Conservation (phyloP, 2,888 invertebrate species). For the Dicycla oo region DNA sequence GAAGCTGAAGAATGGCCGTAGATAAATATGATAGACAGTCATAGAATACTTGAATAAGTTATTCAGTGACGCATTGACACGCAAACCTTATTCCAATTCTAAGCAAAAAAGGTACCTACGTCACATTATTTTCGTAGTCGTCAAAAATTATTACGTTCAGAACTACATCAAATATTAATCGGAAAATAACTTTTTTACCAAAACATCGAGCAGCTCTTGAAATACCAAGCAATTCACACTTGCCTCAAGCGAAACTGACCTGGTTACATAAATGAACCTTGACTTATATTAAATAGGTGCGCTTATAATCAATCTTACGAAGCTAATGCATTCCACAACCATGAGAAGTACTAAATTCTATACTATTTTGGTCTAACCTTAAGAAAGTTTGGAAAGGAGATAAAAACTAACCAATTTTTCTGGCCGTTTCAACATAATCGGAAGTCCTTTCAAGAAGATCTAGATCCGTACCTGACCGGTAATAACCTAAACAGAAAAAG, state of each 20-base stretch:
- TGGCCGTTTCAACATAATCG: not conserved
- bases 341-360: slow-evolving; percentile 19
- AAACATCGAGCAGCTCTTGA: slow-evolving; percentile 43
- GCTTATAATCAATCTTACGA: slow-evolving; percentile 52
- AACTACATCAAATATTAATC: not conserved
- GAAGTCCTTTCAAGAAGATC: slow-evolving; percentile 8
- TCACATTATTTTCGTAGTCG: too few relatives aligned
- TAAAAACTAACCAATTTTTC: too few relatives aligned
- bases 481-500: slow-evolving; percentile 46
- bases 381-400: not conserved
- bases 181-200: slow-evolving; percentile 40
- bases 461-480: slow-evolving; percentile 52
- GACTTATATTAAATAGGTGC: slow-evolving; percentile 57
- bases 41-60: slow-evolving; percentile 25
- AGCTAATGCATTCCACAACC: slow-evolving; percentile 48
- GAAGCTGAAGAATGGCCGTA: slow-evolving; percentile 41
- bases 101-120: too few relatives aligned
- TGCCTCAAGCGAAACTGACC: slow-evolving; percentile 51
- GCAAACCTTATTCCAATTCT: too few relatives aligned
- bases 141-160: not conserved
- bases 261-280: slow-evolving; percentile 65
- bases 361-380: not conserved
- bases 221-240: slow-evolving; percentile 58
- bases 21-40: slow-evolving; percentile 50
- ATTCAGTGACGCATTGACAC: slow-evolving; percentile 11